phyloP scores from a whole-genome alignment of 2,888 invertebrate genomes.

The Cordilura impudica region DNA sequence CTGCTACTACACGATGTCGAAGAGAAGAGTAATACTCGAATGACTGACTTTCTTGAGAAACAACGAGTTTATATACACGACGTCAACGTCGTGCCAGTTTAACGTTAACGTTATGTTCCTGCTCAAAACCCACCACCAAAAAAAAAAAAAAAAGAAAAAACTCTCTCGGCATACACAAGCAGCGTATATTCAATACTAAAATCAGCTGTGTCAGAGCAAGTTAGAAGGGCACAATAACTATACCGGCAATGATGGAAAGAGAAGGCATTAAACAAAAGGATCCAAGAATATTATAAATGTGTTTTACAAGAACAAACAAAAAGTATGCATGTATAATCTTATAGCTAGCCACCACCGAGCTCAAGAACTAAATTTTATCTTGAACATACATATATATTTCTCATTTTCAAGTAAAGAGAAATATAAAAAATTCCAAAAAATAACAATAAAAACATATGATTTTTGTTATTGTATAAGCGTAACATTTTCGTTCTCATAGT shows the following conservation, averaged over 20 bases:
- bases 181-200: constrained; percentile 10
- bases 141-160: constrained; percentile 13
- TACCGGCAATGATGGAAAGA: background rate
- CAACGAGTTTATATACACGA: constrained; percentile 56
- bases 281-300: constrained; percentile 5
- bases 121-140: constrained; percentile 48
- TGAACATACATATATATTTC: constrained; percentile 18
- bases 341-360: background rate
- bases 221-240: background rate
- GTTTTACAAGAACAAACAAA: constrained; percentile 13
- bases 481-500: constrained; percentile 18
- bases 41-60: constrained; percentile 58
- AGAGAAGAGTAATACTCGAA: constrained; percentile 62
- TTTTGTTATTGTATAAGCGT: constrained; percentile 60
- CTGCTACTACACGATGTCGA: constrained; percentile 51
- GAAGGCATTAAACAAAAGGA: constrained; percentile 25
- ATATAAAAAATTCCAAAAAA: background rate
- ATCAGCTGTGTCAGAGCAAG: constrained; percentile 4
- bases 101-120: constrained; percentile 25
- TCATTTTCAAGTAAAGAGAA: constrained; percentile 6
- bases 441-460: constrained; percentile 62
- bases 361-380: background rate
- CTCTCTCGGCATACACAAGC: constrained; percentile 35
- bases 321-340: constrained; percentile 6
- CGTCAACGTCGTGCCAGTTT: constrained; percentile 45